A percentile compares a stretch with the other conserved stretches of the same genome.
Conservation (phyloP, 92 coral and sea anemone species). For the Phenganax subtilis region DNA sequence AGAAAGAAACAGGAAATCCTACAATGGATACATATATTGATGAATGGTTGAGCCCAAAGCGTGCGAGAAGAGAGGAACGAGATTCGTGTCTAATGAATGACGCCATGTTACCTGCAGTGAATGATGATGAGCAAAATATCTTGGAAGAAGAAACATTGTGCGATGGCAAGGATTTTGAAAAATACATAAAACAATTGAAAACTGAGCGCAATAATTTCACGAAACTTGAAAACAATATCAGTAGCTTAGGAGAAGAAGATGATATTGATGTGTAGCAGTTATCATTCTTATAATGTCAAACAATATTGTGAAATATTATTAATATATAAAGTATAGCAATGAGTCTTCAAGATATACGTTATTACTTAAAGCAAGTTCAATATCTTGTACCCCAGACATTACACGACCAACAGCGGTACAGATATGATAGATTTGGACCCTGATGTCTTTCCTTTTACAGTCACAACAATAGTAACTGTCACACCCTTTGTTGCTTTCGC, state of each 20-base stretch:
- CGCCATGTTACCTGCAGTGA: conserved; percentile 78
- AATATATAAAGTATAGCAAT: no score
- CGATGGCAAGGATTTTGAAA: conserved; percentile 75
- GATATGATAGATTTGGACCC: conserved; percentile 41
- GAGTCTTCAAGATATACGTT: no score
- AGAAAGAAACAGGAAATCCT: conserved; percentile 21
- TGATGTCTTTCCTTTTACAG: conserved; percentile 51
- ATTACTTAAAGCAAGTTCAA: no score
- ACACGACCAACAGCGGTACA: conserved; percentile 50
- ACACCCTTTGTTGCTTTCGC: conserved; percentile 49
- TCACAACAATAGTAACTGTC: conserved; percentile 48
- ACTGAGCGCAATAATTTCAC: conserved; percentile 21
- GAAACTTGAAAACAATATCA: conserved; percentile 24
- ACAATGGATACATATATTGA: conserved; percentile 37
- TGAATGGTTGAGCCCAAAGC: conserved; percentile 34
- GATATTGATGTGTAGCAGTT: not conserved
- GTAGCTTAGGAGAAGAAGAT: conserved; percentile 33
- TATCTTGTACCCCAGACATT: not conserved
- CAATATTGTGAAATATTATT: not conserved
- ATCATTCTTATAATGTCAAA: not conserved
- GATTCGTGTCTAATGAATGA: conserved; percentile 75
- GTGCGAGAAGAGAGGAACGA: conserved; percentile 13
- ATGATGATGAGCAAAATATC: conserved; percentile 64
- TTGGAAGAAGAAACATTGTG: conserved; percentile 69
- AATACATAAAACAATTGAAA: conserved; percentile 49